Conservation (phyloP, 2,113 vertebrate species). For the Sphyrna mokarran region DNA sequence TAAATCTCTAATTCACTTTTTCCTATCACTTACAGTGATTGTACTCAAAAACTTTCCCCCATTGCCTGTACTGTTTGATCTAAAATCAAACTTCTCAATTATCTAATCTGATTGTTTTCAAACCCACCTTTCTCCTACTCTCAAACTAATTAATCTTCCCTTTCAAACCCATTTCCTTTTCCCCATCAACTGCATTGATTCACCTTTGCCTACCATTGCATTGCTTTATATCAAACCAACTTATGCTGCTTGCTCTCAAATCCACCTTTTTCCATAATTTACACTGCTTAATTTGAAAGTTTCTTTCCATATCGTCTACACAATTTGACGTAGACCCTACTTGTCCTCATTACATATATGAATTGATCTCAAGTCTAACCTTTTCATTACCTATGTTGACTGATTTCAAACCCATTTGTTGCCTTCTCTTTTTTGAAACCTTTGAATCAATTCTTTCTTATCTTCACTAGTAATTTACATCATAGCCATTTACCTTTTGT, state of each 20-base stretch:
- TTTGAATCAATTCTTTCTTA: background rate
- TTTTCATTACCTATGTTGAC: background rate
- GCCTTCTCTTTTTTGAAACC: background rate
- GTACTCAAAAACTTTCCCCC: background rate
- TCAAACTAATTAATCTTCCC: background rate
- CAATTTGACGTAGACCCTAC: background rate
- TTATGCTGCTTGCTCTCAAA: background rate
- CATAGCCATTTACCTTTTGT: background rate
- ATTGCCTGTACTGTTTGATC: too few relatives aligned
- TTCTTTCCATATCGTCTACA: background rate
- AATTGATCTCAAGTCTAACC: background rate
- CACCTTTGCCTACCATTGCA: background rate
- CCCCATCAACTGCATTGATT: background rate
- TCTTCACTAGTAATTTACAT: background rate
- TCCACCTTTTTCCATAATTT: background rate
- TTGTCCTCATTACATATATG: background rate
- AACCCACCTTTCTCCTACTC: background rate
- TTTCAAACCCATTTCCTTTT: too few relatives aligned
- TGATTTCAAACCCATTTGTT: background rate
- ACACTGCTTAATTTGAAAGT: background rate
- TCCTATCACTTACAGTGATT: background rate
- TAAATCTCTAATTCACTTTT: background rate
- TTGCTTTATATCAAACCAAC: too few relatives aligned
- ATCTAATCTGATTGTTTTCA: background rate
- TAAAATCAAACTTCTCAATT: background rate